Base-by-base conservation (phyloP, 92 coral and sea anemone genomes). In the Plumapathes pennacea region DNA sequence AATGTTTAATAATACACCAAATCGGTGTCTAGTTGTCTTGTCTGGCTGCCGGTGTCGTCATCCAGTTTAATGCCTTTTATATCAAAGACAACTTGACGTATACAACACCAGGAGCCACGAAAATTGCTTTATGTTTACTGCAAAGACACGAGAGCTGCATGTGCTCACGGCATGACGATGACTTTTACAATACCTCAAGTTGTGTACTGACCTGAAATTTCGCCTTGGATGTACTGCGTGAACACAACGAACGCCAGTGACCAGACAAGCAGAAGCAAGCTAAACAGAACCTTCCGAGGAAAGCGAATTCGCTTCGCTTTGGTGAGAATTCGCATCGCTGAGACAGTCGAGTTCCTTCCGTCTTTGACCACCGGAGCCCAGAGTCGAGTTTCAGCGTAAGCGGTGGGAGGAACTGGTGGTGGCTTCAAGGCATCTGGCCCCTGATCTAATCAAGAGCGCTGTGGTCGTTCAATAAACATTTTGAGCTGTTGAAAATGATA, bases 231-330 rank as follows among this genome's bases (percentile, higher is more conserved):
- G 58, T 67, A 74, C 19, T 67, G 39, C 0, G 62, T 58, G 12
- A 82, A 51, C 4, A 59, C 26, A 13, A 82, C 34, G 46, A 82
- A 82, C 21, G 62, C 22, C 14, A 46, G 51, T 13, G 68, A 36
- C 89, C 89, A 82, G 50, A 67, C 60, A 62, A 57, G 52, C 6
- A 78, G 69, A 43, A 75, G 39, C 26, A 74, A 13, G 1, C 51
- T 47, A 29, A 76, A 76, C 8, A 78, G 48, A 20, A 74, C 32
- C 25, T 74, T 60, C 42, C 59, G 62, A 15, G 89, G 74, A 14
- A 38, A 47, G 20, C 79, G 61, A 1, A 67, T 18, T 45, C 89
- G 51, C 24, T 55, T 78, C 10, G 67, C 44, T 20, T 83, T 53
- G 39, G 50, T 68, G 14, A 56, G 25, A 29, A 75, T 38, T 20